Base-by-base conservation (phyloP, 2,888 invertebrate genomes). In the Volucella inanis region DNA sequence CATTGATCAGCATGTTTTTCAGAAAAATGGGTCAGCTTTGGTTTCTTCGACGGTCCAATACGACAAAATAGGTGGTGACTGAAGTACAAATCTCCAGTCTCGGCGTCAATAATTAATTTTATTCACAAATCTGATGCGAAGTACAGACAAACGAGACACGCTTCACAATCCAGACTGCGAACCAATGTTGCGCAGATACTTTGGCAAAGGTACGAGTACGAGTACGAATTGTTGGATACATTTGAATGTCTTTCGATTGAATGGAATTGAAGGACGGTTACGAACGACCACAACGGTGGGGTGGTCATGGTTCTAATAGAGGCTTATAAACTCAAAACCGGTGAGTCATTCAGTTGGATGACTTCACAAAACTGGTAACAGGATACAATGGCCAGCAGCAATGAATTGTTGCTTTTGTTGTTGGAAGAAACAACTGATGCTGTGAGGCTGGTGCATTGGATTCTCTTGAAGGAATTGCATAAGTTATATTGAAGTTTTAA, bases 301-400 rank as follows among this genome's bases (percentile, higher is more conserved):
- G 47, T 76, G 75, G 64, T 65, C 52, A 70, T 81, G 80, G 55
- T 65, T 65, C 79, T 50, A 52, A 50, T 49, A 57, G 64, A 18
- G 45, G n/a, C 31, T 43, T 76, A 52, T 62, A 45, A 54, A 70
- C n/a, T n/a, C 12, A 61, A 61, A 78, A 75, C 71, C 64, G 65
- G 72, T 85, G 85, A 85, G 57, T 85, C 85, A 85, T 81, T 62
- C 78, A 68, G 71, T 77, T 77, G 77, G 67, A 62, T 78, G 81
- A 71, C 64, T 76, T 81, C 43, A 11, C 65, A 31, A 76, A 80
- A 85, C 76, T 62, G 62, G 85, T 81, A 85, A 85, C 81, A 85
- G 85, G 85, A 85, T 85, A 76, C 72, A 57, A 72, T 80, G 70
- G 57, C 18, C 15, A 72, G 15, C 61, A 78, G 55, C 57, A 65